Conservation (phyloP, 2,888 invertebrate species). For the Calameuta idolon region DNA sequence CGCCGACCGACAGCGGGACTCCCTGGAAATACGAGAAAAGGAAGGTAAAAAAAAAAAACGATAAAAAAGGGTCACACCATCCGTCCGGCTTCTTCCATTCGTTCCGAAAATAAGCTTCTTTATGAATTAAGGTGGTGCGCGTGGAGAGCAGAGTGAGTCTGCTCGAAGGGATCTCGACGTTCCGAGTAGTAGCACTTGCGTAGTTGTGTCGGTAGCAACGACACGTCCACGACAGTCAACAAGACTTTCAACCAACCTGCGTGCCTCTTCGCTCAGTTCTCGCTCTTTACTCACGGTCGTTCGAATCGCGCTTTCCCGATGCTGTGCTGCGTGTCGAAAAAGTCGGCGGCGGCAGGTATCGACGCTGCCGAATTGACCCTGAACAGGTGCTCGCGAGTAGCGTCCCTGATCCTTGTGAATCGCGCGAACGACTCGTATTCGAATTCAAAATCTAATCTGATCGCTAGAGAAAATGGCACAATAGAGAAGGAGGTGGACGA, state of each 20-base stretch:
- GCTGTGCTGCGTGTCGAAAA: slow-evolving; percentile 60
- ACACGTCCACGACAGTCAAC: slow-evolving; percentile 16
- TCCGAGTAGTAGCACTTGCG: too few species aligned
- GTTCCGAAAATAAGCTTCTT: slow-evolving; percentile 43
- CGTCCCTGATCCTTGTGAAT: not conserved
- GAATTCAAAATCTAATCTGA: too few species aligned
- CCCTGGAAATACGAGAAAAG: slow-evolving; percentile 5
- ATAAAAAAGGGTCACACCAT: not conserved
- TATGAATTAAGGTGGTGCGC: slow-evolving; percentile 27
- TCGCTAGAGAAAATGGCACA: too few species aligned
- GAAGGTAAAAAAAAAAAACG: not conserved
- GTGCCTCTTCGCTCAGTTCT: too few species aligned
- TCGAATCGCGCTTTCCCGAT: slow-evolving; percentile 33
- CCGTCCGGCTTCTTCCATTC: slow-evolving; percentile 16
- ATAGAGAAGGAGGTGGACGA: not conserved
- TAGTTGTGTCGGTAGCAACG: too few species aligned
- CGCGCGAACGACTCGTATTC: too few species aligned
- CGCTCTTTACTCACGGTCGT: too few species aligned
- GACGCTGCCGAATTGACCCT: slow-evolving; percentile 29
- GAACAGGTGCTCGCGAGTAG: not conserved
- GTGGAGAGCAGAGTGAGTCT: slow-evolving; percentile 3
- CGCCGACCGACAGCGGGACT: not conserved
- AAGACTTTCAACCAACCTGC: too few species aligned
- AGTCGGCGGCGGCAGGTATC: slow-evolving; percentile 37
- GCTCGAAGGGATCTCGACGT: too few species aligned